phyloP scores from a whole-genome alignment of 2,113 vertebrate genomes.

The Lepisosteus osseus region DNA sequence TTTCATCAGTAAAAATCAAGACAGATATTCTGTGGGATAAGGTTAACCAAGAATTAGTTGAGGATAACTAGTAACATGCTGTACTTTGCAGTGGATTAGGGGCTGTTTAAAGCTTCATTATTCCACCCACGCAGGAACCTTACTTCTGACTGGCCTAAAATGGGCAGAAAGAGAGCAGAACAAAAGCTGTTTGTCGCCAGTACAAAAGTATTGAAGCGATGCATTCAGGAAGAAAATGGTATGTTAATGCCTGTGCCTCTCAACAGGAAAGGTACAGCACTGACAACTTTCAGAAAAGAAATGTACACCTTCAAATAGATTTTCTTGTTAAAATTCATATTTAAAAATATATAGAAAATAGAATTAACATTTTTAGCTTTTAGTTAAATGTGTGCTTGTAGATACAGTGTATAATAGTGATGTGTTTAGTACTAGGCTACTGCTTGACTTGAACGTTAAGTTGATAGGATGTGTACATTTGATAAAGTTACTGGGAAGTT shows the following conservation, averaged over 20 bases:
- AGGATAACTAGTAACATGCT: slow-evolving; percentile 53
- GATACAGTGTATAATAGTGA: slow-evolving; percentile 29
- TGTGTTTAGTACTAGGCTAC: background rate
- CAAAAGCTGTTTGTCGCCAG: slow-evolving; percentile 68
- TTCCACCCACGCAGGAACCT: slow-evolving; percentile 69
- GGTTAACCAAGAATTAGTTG: slow-evolving; percentile 46
- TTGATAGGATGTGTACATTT: background rate
- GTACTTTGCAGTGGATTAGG: slow-evolving; percentile 59
- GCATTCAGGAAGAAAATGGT: slow-evolving; percentile 60
- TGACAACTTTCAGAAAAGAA: slow-evolving; percentile 55
- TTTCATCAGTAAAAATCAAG: no score
- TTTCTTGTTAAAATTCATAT: slow-evolving; percentile 11
- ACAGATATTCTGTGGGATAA: slow-evolving; percentile 13
- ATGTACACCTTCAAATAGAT: slow-evolving; percentile 32
- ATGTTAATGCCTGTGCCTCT: slow-evolving; percentile 68
- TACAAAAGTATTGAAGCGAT: slow-evolving; percentile 66
- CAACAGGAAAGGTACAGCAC: slow-evolving; percentile 67
- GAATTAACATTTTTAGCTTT: slow-evolving; percentile 43
- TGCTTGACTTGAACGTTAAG: background rate
- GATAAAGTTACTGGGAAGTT: background rate
- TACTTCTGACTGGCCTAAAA: slow-evolving; percentile 70
- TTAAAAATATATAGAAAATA: slow-evolving; percentile 4
- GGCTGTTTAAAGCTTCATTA: slow-evolving; percentile 69
- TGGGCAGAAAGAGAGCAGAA: slow-evolving; percentile 68
- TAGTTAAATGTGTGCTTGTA: slow-evolving; percentile 26